phyloP scores from a whole-genome alignment of 92 coral and sea anemone genomes.

The Porites evermanni region DNA sequence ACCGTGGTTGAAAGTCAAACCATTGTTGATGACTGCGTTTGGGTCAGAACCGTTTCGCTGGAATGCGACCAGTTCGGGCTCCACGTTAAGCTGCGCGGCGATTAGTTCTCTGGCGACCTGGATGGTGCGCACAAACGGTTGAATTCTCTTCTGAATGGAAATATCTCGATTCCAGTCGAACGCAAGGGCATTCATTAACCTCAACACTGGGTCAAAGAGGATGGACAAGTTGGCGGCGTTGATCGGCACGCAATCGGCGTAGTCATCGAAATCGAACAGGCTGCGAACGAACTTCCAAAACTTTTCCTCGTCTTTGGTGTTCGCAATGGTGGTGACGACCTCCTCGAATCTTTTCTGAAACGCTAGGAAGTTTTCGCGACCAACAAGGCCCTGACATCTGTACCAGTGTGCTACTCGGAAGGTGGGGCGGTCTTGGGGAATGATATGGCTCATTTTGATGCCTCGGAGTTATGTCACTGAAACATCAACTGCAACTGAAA shows the following conservation, averaged over 20 bases:
- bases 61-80: conserved; percentile 44
- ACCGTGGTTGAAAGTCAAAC: conserved; percentile 42
- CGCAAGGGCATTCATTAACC: conserved; percentile 46
- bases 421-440: conserved; percentile 61
- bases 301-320: conserved; percentile 29
- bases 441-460: conserved; percentile 32
- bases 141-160: conserved; percentile 75
- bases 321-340: conserved; percentile 42
- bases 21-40: conserved; percentile 63
- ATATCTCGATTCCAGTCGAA: conserved; percentile 70
- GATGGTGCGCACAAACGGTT: conserved; percentile 55
- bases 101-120: conserved; percentile 51
- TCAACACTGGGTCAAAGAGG: conserved; percentile 47
- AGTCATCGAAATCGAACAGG: conserved; percentile 58
- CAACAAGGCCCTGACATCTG: conserved; percentile 34
- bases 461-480: background rate
- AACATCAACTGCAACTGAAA: background rate
- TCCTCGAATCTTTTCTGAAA: conserved; percentile 40
- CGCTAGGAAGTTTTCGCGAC: conserved; percentile 45
- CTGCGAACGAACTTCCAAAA: conserved; percentile 52
- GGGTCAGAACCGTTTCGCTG: conserved; percentile 68
- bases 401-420: conserved; percentile 52
- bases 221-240: conserved; percentile 73
- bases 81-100: conserved; percentile 66
- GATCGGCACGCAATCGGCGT: conserved; percentile 71